These are phyloP conservation scores for Ptilonorhynchus violaceus DNA, from an alignment of 2,113 vertebrate genomes.

Conservation along the genomic window DNA sequence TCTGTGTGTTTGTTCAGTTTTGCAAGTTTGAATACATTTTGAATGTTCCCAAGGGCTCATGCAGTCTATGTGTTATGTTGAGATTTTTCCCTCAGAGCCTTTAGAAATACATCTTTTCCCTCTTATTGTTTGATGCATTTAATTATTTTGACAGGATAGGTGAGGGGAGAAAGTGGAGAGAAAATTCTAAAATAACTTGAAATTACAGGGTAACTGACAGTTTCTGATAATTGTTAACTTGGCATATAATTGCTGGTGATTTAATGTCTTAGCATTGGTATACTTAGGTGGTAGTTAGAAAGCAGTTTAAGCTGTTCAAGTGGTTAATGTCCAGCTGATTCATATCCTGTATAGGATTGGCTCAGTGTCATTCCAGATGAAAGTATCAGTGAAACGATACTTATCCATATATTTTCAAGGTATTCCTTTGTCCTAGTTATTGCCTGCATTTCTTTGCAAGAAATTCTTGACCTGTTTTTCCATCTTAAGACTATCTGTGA, in stretches of 20 bases:
- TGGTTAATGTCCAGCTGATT: neutral
- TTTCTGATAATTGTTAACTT: neutral
- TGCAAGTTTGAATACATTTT: neutral
- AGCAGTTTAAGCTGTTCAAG: neutral
- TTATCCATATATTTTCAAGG: neutral
- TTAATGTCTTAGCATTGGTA: neutral
- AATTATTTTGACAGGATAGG: neutral
- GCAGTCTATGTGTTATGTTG: neutral
- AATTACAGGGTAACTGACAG: neutral
- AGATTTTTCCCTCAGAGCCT: neutral
- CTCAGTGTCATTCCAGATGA: neutral
- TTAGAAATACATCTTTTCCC: neutral
- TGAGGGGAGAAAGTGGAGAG: neutral
- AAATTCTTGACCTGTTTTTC: neutral
- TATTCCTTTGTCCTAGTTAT: neutral
- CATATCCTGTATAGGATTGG: neutral
- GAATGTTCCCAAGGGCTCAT: neutral
- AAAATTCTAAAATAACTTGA: neutral
- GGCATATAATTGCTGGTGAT: neutral
- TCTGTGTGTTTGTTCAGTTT: neutral
- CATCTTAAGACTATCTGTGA: neutral
- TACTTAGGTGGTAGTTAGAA: neutral
- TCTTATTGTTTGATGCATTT: neutral
- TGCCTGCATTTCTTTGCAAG: neutral
- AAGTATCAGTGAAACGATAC: neutral